Percentiles rank a stretch among this genome's conserved stretches.
Evolutionary conservation across 2,888 invertebrate genomes (phyloP).

Genomic region (Calameuta filiformis): DNA sequence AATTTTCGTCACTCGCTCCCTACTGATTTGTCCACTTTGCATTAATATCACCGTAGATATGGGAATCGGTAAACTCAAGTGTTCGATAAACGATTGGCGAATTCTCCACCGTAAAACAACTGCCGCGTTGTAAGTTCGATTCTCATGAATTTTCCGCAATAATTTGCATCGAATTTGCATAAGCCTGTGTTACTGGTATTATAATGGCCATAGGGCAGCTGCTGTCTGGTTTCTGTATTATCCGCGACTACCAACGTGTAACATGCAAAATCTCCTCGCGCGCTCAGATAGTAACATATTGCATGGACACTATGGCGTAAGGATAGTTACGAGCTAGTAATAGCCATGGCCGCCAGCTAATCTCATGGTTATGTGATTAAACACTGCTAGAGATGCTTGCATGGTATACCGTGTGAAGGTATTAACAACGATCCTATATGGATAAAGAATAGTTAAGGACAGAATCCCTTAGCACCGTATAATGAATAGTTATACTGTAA

Average conservation of each 20-base stretch:
- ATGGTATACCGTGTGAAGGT: background rate
- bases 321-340: slow-evolving; percentile 3
- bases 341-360: slow-evolving; percentile 3
- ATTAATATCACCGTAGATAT: background rate
- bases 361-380: slow-evolving; percentile 31
- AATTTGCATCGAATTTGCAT: slow-evolving; percentile 28
- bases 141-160: slow-evolving; percentile 21
- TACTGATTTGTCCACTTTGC: background rate
- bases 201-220: slow-evolving; percentile 13
- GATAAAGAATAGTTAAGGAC: background rate
- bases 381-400: slow-evolving; percentile 31
- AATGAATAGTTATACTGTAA: background rate
- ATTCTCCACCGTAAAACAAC: slow-evolving; percentile 12
- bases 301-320: background rate
- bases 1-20: background rate
- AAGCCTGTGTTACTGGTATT: slow-evolving; percentile 7
- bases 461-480: background rate
- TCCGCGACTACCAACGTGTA: background rate
- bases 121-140: slow-evolving; percentile 26
- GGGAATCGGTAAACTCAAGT: background rate
- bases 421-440: background rate
- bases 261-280: background rate
- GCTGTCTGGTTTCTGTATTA: background rate
- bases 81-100: background rate
- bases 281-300: background rate